Conservation (phyloP, 1,140 invertebrate genomes). For the Diorhabda sublineata region DNA sequence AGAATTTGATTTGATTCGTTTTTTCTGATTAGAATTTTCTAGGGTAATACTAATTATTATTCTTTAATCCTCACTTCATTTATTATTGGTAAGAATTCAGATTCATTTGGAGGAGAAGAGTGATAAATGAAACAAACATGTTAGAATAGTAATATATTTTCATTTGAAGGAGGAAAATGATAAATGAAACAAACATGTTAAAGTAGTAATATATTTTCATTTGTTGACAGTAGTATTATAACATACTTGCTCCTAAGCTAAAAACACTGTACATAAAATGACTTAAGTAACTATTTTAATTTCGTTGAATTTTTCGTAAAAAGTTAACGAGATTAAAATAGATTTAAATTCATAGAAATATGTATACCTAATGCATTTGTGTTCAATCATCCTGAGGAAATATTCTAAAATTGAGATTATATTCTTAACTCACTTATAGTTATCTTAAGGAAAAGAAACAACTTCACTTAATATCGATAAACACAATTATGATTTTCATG, state of each 20-base stretch:
- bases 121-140: slow-evolving; percentile 1
- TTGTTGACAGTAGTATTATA: slow-evolving; percentile 15
- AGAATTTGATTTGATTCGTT: too few species aligned
- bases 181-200: slow-evolving; percentile 8
- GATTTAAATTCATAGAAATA: slow-evolving; percentile 7
- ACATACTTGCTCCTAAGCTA: slow-evolving; percentile 13
- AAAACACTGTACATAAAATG: slow-evolving; percentile 11
- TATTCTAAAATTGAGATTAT: slow-evolving; percentile 20
- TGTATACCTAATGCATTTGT: slow-evolving; percentile 13
- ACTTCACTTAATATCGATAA: not conserved
- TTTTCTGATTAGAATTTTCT: too few species aligned
- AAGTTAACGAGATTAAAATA: not conserved
- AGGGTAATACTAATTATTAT: too few species aligned
- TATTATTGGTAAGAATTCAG: too few species aligned
- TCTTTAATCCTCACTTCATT: too few species aligned
- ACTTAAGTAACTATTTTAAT: not conserved
- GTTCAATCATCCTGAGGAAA: slow-evolving; percentile 17
- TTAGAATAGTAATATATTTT: not conserved
- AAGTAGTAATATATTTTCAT: slow-evolving; percentile 20
- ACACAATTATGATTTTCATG: not conserved
- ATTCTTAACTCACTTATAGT: slow-evolving; percentile 12
- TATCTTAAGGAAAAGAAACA: not conserved
- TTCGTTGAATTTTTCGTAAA: not conserved
- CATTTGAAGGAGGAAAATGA: too few species aligned
- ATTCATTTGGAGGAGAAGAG: too few species aligned